A percentile compares a stretch with the other conserved stretches of the same genome.
These are phyloP conservation scores for Artemia sinica DNA, from an alignment of 2,888 invertebrate species.

Conservation along the genomic window DNA sequence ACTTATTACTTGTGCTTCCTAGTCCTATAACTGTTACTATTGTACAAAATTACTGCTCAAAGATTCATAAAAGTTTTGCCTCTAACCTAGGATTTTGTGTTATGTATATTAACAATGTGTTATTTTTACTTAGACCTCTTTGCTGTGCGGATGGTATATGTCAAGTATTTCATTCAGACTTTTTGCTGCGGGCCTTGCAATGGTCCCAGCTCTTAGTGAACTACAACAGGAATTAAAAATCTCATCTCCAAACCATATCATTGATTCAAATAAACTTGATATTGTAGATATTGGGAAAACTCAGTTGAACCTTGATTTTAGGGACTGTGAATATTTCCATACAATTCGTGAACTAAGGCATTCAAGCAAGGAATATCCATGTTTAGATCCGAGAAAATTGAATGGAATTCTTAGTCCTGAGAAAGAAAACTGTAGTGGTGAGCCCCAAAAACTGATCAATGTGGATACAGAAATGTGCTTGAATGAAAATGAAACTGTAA, in stretches of 20 bases:
- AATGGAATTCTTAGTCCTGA: constrained; percentile 1
- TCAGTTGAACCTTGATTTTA: neutral
- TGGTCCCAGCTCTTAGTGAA: constrained; percentile 13
- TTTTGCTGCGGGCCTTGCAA: constrained; percentile 8
- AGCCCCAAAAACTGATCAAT: neutral
- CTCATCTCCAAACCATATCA: neutral
- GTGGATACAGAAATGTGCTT: constrained; percentile 1
- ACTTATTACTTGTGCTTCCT: no score
- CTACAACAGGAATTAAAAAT: neutral
- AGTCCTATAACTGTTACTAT: no score
- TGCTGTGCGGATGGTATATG: neutral
- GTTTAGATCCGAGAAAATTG: neutral
- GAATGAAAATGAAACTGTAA: neutral
- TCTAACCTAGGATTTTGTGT: no score
- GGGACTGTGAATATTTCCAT: neutral
- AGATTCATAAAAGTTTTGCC: no score
- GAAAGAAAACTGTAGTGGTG: constrained; percentile 3
- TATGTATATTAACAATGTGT: no score
- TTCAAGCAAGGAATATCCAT: constrained; percentile 10
- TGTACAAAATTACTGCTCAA: no score
- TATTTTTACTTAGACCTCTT: no score
- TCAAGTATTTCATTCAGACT: neutral
- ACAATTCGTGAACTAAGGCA: neutral
- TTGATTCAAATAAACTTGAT: neutral
- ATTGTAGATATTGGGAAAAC: neutral